Evolutionary conservation across 2,113 vertebrate species (phyloP), one percentile per base, ranked within the genome.

Genomic region (Spea multiplicata): DNA sequence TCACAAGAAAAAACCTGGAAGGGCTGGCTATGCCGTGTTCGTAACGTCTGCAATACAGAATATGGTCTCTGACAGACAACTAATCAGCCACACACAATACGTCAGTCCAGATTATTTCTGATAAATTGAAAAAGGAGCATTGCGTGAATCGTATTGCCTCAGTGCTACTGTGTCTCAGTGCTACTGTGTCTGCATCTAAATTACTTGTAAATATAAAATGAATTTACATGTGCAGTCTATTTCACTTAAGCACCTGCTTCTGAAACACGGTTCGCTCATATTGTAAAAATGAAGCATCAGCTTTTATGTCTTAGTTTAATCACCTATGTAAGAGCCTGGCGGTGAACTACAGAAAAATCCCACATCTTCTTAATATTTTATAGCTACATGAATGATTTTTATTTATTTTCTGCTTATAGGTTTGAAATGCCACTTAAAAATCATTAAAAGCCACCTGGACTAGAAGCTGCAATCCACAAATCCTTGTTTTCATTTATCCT

Each of bases 401-500:
- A 10, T 53, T 44, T 53, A 4, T 13, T 44, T 47, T 8, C n/a
- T 16, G 68, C 52, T 52, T 16, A 14, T 46, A 52, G n/a, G 8
- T 50, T 74, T 46, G 4, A 45, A 17, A 64, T 65, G 9, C 8
- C 64, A 12, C 48, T 48, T 53, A 53, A 66, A n/a, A 44, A 8
- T 12, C 7, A 45, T 66, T n/a, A 0, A 50, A 50, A 3, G 44
- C 7, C 17, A 44, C 12, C 6, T 48, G 12, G 13, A 9, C n/a
- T 7, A 7, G 13, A 50, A 52, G 73, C 17, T 17, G 12, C 49
- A 6, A 75, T 52, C 12, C 48, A 14, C 66, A 30, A 48, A 53
- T 6, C 46, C 44, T 61, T 17, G 17, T 48, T 76, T 55, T 59
- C 44, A 68, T 76, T 47, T 68, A 77, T 77, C 61, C 16, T 3